Evolutionary conservation across 2,888 invertebrate species (phyloP).

Genomic region (Nasonia oneida): DNA sequence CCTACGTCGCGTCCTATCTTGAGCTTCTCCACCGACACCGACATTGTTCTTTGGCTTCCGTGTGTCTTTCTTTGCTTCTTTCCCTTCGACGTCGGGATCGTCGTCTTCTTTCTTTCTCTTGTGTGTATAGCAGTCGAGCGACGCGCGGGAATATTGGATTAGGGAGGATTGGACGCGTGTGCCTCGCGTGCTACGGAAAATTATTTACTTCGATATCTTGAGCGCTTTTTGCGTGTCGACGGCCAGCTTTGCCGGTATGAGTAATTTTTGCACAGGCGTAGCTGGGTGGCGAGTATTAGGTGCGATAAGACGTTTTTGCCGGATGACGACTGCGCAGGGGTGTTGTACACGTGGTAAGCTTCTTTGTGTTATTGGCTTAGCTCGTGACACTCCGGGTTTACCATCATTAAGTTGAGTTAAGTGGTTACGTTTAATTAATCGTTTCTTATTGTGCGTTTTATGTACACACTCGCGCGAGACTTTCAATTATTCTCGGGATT

Average conservation of each 20-base stretch:
- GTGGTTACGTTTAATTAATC: not conserved
- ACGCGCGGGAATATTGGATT: conserved; percentile 7
- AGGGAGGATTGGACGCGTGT: conserved; percentile 35
- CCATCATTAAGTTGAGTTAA: not conserved
- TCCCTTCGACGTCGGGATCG: not conserved
- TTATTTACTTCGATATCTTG: conserved; percentile 26
- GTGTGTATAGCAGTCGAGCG: too few relatives aligned
- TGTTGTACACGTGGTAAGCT: not conserved
- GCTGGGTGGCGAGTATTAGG: not conserved
- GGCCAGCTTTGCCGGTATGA: not conserved
- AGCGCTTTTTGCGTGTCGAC: not conserved
- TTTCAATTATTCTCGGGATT: not conserved
- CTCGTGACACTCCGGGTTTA: not conserved
- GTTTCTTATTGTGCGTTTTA: not conserved
- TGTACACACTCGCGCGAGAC: not conserved
- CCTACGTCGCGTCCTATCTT: not conserved
- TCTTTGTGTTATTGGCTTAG: not conserved
- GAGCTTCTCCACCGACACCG: not conserved
- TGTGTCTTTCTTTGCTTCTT: conserved; percentile 11
- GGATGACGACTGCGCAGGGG: not conserved
- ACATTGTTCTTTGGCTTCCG: conserved; percentile 26
- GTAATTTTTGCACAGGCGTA: not conserved
- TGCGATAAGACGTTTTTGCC: not conserved
- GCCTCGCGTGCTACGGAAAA: not conserved
- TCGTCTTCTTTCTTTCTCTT: too few relatives aligned